A percentile compares a stretch with the other conserved stretches of the same genome.
Conservation (phyloP, 2,113 vertebrate species). For the Eonycteris spelaea region DNA sequence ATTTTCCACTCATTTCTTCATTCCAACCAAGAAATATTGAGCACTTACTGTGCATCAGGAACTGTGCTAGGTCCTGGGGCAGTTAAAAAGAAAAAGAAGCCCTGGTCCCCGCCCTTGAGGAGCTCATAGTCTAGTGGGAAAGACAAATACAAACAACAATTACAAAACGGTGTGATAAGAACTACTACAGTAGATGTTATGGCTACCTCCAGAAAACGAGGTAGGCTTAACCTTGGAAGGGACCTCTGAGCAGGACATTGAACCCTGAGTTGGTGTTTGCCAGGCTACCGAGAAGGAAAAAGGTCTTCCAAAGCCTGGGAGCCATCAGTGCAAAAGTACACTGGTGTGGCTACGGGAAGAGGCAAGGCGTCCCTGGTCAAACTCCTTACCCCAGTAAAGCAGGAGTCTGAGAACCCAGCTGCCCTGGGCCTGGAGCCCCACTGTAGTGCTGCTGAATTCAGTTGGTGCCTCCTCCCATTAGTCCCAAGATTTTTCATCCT, state of each 20-base stretch:
- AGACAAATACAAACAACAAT: slow-evolving; percentile 11
- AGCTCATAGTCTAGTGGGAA: slow-evolving; percentile 43
- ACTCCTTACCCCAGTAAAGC: neutral
- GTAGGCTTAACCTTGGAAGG: neutral
- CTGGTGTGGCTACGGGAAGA: neutral
- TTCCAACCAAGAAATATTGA: neutral
- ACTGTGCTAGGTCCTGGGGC: neutral
- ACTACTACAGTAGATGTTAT: neutral
- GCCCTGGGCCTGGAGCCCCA: neutral
- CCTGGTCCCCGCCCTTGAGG: slow-evolving; percentile 32
- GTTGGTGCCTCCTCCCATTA: neutral
- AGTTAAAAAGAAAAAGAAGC: slow-evolving; percentile 30
- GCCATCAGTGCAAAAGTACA: neutral
- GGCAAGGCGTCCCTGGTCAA: neutral
- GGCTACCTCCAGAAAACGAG: neutral
- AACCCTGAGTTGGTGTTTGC: neutral
- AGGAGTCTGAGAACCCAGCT: neutral
- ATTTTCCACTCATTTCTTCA: slow-evolving; percentile 8
- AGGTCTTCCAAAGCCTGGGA: neutral
- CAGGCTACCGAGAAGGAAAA: neutral
- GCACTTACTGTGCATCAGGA: slow-evolving; percentile 7
- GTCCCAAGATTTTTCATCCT: neutral
- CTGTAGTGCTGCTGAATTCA: neutral
- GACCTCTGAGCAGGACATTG: neutral
- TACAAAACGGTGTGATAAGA: neutral